Evolutionary conservation across 2,113 vertebrate species (phyloP).

Genomic region (Saccopteryx bilineata): DNA sequence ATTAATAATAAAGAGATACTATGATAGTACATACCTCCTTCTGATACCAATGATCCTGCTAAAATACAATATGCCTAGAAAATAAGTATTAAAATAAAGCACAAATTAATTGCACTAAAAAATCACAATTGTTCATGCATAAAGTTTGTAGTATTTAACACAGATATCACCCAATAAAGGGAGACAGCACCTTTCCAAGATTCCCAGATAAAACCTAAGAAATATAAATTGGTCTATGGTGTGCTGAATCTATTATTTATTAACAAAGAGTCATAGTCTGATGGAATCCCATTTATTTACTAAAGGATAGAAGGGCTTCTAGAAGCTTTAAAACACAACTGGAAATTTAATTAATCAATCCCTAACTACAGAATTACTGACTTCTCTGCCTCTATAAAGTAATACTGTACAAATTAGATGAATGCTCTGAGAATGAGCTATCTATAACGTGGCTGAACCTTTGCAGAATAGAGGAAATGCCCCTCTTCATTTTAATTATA

Average conservation of each 20-base stretch:
- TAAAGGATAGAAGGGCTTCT: background rate
- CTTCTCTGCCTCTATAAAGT: background rate
- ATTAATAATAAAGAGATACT: constrained; percentile 66
- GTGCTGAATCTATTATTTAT: constrained; percentile 8
- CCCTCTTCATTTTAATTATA: background rate
- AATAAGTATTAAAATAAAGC: constrained; percentile 61
- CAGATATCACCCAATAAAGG: background rate
- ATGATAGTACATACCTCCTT: constrained; percentile 93
- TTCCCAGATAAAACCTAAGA: constrained; percentile 9
- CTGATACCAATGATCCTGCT: constrained; percentile 97
- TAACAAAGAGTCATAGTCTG: background rate
- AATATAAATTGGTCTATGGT: constrained; percentile 9
- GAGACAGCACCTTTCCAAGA: background rate
- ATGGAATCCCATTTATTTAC: background rate
- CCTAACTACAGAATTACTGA: background rate
- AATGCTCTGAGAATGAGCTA: background rate
- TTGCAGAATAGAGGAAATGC: background rate
- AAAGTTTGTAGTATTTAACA: background rate
- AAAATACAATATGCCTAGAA: constrained; percentile 98
- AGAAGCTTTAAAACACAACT: constrained; percentile 21
- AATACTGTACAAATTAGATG: background rate
- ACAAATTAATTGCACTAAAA: constrained; percentile 34
- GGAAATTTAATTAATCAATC: background rate
- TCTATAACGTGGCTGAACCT: background rate
- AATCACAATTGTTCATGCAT: background rate